phyloP scores from a whole-genome alignment of 2,797 vertebrate genomes.

The Hyperoplus immaculatus region DNA sequence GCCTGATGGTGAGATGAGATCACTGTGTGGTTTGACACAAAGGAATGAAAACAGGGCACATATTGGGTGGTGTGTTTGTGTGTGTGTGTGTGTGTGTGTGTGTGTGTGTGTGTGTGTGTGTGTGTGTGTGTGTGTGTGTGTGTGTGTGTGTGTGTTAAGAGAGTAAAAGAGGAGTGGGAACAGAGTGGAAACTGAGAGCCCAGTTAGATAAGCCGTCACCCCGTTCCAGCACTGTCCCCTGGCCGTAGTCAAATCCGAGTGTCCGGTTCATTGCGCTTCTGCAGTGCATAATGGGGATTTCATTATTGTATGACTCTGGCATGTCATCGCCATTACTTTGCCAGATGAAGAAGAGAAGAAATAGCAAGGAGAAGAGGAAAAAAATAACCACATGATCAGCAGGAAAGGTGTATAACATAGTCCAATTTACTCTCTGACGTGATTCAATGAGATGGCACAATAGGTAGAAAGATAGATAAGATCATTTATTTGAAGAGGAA shows the following conservation, averaged over 20 bases:
- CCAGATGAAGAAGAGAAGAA: constrained; percentile 34
- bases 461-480: constrained; percentile 28
- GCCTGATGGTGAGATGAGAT: constrained; percentile 81
- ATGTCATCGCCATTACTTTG: constrained; percentile 42
- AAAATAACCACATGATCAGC: constrained; percentile 50
- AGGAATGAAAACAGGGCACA: constrained; percentile 80
- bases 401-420: constrained; percentile 49
- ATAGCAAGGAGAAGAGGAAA: constrained; percentile 9
- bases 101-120: background rate
- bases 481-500: too few species aligned
- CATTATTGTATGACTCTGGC: constrained; percentile 51
- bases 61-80: constrained; percentile 29
- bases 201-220: constrained; percentile 36
- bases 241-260: constrained; percentile 20
- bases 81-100: background rate
- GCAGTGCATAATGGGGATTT: constrained; percentile 47
- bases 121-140: constrained; percentile 26
- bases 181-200: constrained; percentile 4
- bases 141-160: constrained; percentile 32
- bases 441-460: constrained; percentile 40
- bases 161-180: constrained; percentile 33
- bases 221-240: constrained; percentile 6
- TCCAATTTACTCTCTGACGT: constrained; percentile 43
- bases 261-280: constrained; percentile 1
- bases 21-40: constrained; percentile 76